Base-by-base conservation (phyloP, 2,113 vertebrate species). In the Ophthalmotilapia sp. region DNA sequence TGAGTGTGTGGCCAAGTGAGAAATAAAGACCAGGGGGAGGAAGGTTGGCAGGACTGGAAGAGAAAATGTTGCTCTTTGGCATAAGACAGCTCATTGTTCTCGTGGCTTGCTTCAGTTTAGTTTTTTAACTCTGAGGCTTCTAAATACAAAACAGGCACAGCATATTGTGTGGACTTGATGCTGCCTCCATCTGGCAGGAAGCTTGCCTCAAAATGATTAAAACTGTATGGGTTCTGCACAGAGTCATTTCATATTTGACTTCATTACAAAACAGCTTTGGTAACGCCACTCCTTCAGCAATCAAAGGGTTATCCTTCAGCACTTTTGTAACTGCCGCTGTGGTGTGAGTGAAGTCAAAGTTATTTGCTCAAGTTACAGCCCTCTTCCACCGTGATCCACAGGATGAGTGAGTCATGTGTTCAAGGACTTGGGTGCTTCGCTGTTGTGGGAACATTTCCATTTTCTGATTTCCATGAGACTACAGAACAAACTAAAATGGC, bases 381-480 rank as follows among this genome's bases (percentile, higher is more conserved):
- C 92, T 94, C 84, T 88, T 94, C 87, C 88, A 92, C 84, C 81
- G 45, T 62, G 94, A 94, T 93, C 87, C 86, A 91, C 93, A 96
- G 95, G 95, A 95, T 94, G 94, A 86, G 94, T 95, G 95, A 96
- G 95, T 96, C 95, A 95, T 94, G 89, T 85, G 91, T 90, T 95
- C 92, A 91, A 95, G 94, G 95, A 94, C 92, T 94, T 60, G 65
- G 70, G 82, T 47, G 85, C 88, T 89, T 85, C 5, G 38, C 90
- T 93, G 92, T 90, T 94, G 93, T 95, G 95, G 92, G 94, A 94
- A 94, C 86, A 95, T 95, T 95, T 95, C 95, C 95, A 95, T 95
- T 95, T 95, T 96, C 94, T 95, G 88, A 94, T 94, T 95, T 95
- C 93, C 95, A 95, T 95, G 92, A 92, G 92, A 62, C 89, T 87